These are phyloP conservation scores for Tanaodytes sp. DNA, from an alignment of 2,888 invertebrate species.

Conservation along the genomic window DNA sequence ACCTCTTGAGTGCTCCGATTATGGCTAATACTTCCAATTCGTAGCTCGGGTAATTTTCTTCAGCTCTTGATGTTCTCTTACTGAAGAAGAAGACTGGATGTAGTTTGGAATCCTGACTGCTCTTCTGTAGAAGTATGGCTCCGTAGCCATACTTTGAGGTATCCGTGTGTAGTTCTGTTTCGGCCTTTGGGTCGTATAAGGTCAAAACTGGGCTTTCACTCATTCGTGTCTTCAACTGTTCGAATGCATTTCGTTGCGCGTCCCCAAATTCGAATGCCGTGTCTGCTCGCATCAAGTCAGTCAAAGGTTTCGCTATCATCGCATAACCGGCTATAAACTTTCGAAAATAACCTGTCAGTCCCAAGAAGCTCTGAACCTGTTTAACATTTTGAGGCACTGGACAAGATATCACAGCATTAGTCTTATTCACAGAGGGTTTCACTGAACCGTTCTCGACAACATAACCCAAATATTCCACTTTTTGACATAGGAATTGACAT, in stretches of 20 bases:
- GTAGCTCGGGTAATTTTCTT: neutral
- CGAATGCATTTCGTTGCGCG: neutral
- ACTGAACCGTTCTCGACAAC: neutral
- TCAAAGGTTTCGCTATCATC: neutral
- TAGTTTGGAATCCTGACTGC: neutral
- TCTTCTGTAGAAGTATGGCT: neutral
- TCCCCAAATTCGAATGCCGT: neutral
- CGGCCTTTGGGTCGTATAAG: neutral
- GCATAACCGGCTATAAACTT: neutral
- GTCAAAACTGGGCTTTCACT: neutral
- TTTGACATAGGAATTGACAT: constrained; percentile 2
- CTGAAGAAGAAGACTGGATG: constrained; percentile 1
- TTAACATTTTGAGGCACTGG: neutral
- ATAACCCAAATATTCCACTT: constrained; percentile 1
- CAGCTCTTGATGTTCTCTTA: neutral
- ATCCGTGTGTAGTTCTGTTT: neutral
- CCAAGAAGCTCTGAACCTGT: neutral
- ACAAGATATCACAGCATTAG: neutral
- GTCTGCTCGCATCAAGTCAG: neutral
- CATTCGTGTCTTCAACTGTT: neutral
- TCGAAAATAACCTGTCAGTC: neutral
- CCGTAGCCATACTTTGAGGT: neutral
- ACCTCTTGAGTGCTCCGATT: neutral
- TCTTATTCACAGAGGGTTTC: neutral
- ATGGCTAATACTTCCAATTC: neutral